Evolutionary conservation across 1,140 invertebrate genomes (phyloP).

Genomic region (Acromyrmex heyeri): DNA sequence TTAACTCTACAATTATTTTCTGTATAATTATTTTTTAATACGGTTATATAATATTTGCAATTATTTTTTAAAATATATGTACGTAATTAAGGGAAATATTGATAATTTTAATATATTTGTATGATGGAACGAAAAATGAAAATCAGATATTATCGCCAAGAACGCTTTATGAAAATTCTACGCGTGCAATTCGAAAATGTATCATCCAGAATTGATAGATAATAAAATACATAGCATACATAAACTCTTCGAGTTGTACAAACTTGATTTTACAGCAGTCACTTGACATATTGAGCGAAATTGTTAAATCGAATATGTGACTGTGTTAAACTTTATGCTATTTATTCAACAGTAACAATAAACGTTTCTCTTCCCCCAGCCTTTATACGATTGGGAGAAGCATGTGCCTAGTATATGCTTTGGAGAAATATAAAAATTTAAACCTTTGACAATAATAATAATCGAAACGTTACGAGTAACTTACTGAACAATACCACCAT

Average conservation of each 20-base stretch:
- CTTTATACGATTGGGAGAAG: not conserved
- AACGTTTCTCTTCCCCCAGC: not conserved
- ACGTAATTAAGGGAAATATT: not conserved
- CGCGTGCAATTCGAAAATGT: not conserved
- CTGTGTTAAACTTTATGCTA: not conserved
- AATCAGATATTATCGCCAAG: not conserved
- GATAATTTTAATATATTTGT: not conserved
- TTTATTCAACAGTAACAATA: constrained; percentile 5
- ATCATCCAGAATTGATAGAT: not conserved
- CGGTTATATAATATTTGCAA: not conserved
- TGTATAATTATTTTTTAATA: not conserved
- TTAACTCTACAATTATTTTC: not conserved
- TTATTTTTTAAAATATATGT: not conserved
- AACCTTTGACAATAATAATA: constrained; percentile 10
- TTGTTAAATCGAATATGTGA: constrained; percentile 30
- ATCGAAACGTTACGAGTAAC: not conserved
- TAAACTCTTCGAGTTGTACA: not conserved
- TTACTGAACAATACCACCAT: not conserved
- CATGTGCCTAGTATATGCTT: not conserved
- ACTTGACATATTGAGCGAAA: constrained; percentile 2
- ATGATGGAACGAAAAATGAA: not conserved
- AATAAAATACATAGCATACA: not conserved
- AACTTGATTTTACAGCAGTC: constrained; percentile 14
- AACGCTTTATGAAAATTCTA: not conserved
- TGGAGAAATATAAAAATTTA: not conserved